A percentile compares a stretch with the other conserved stretches of the same genome.
Conservation (phyloP, 1,140 invertebrate genomes). For the Zaprionus lachaisei region DNA sequence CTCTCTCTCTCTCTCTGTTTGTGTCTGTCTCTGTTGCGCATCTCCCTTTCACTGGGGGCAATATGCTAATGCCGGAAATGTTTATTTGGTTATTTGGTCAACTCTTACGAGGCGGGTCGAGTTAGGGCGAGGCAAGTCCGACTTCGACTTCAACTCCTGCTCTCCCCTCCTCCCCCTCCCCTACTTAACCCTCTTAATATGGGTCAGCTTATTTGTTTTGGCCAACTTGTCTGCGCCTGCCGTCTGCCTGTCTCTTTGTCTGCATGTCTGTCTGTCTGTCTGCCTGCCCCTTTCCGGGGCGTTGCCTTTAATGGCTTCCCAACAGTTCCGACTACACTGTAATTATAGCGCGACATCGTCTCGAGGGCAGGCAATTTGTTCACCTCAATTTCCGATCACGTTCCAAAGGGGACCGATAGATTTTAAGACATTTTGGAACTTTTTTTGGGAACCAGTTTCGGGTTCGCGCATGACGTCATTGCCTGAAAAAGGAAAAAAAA, state of each 20-base stretch:
- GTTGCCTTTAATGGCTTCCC: constrained; percentile 31
- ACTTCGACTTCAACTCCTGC: not conserved
- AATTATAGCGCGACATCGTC: constrained; percentile 10
- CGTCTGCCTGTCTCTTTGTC: not conserved
- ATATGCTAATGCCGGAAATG: constrained; percentile 71
- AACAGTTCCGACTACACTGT: constrained; percentile 5
- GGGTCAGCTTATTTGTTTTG: constrained; percentile 40
- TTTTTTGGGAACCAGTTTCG: constrained; percentile 25
- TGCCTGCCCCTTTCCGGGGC: constrained; percentile 5
- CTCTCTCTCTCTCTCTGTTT: not conserved
- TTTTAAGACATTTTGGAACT: not conserved
- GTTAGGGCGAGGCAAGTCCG: not conserved
- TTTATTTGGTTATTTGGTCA: constrained; percentile 55
- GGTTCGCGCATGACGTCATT: constrained; percentile 24
- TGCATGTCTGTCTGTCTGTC: not conserved
- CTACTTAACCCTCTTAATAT: constrained; percentile 19
- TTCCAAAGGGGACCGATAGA: constrained; percentile 3
- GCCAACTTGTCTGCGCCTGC: constrained; percentile 18
- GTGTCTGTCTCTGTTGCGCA: constrained; percentile 11
- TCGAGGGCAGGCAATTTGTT: constrained; percentile 13
- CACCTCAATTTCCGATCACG: constrained; percentile 35
- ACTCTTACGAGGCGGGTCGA: constrained; percentile 17
- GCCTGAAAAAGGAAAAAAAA: not conserved
- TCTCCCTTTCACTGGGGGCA: constrained; percentile 23
- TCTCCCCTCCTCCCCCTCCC: not conserved